Evolutionary conservation across 2,888 invertebrate species (phyloP), one percentile per base, ranked within the genome.

Genomic region (Matsumyia berberina): DNA sequence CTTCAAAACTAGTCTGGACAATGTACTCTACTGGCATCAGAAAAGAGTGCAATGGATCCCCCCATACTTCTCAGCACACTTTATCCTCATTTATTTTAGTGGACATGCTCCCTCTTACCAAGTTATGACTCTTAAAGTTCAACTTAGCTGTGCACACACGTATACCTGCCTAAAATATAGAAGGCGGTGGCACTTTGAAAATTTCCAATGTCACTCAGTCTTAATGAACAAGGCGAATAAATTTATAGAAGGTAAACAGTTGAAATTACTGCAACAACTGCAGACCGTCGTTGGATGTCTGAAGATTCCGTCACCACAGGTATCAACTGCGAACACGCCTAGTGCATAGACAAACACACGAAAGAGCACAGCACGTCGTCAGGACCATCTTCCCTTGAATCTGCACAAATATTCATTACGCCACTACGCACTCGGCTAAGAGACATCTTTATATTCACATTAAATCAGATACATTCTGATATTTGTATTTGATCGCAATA

Each of bases 401-500:
- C 12, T 55, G 42, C 39, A 69, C 83, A 78, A 79, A 83, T 83
- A 83, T 83, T 83, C 83, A 83, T 83, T 83, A 83, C 73, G 83
- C 73, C 31, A 64, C 80, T 57, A 74, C 69, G 70, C 80, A 74
- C 80, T 85, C 60, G 35, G 44, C 79, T 66, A 74, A 60, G 70
- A 85, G 85, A 85, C 85, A 85, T 80, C 80, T 85, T 85, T 85
- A 85, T 85, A 85, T 80, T 80, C 85, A 80, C 79, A 79, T 80
- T 85, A 85, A 85, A 80, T 76, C 80, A 80, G 85, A 85, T 85
- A 85, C 80, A 85, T 85, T 85, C 55, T 69, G 76, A 85, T 76
- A 85, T 85, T 85, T 85, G 85, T 80, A 85, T 85, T 85, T 80
- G 85, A 85, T 85, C 76, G 85, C 85, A 70, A 85, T 85, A 85